Evolutionary conservation across 2,113 vertebrate species (phyloP).

Genomic region (Pholis gunnellus): DNA sequence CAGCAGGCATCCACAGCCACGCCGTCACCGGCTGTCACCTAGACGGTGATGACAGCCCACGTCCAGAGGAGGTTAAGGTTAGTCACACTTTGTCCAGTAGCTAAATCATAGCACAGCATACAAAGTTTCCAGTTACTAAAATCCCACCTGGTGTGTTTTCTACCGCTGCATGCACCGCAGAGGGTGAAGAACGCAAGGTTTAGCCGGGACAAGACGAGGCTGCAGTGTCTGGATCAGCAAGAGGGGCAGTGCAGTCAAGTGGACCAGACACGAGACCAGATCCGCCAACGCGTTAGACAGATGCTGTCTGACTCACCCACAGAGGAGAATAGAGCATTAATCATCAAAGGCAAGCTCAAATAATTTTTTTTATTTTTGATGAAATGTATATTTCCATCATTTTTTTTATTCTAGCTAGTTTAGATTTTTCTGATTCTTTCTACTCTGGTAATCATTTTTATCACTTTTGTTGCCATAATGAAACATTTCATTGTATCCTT

Average conservation of each 20-base stretch:
- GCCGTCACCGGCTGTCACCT: conserved; percentile 68
- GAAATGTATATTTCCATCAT: background rate
- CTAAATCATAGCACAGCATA: background rate
- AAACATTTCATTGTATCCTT: background rate
- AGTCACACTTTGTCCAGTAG: conserved; percentile 20
- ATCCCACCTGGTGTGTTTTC: background rate
- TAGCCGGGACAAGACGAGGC: conserved; percentile 84
- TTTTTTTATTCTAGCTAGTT: background rate
- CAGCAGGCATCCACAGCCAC: conserved; percentile 76
- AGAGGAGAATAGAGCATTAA: conserved; percentile 40
- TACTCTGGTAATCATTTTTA: background rate
- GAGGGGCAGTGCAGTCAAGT: conserved; percentile 58
- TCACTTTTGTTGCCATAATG: background rate
- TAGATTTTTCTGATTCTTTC: background rate
- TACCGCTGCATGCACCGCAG: conserved; percentile 70
- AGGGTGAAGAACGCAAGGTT: conserved; percentile 84
- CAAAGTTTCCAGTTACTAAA: background rate
- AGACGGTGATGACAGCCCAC: conserved; percentile 61
- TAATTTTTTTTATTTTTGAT: background rate
- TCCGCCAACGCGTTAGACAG: conserved; percentile 78
- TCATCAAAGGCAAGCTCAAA: conserved; percentile 65
- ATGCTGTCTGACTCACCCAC: conserved; percentile 74
- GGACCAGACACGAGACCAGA: conserved; percentile 77
- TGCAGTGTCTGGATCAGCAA: conserved; percentile 82
- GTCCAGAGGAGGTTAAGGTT: conserved; percentile 77